Percentiles rank a stretch among this genome's conserved stretches.
Evolutionary conservation across 1,140 invertebrate species (phyloP).

Genomic region (Augochlora pura): DNA sequence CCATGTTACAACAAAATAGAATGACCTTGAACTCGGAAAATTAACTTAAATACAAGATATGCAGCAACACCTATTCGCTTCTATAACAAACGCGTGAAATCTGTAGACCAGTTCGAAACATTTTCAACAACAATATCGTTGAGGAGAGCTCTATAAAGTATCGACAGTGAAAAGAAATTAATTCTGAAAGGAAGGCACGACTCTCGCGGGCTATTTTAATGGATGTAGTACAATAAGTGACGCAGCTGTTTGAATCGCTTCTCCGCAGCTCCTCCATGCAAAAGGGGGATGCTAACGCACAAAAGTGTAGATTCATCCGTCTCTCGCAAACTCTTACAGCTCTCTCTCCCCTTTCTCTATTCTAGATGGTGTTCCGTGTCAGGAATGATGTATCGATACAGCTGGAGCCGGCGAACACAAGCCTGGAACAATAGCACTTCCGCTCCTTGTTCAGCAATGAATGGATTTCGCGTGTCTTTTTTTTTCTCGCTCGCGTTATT

Average conservation of each 20-base stretch:
- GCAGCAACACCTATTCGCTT: too few species aligned
- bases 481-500: neutral
- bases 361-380: conserved; percentile 13
- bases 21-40: too few species aligned
- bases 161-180: too few species aligned
- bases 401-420: neutral
- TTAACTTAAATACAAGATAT: too few species aligned
- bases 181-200: neutral
- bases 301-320: conserved; percentile 27
- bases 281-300: conserved; percentile 3
- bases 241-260: conserved; percentile 39
- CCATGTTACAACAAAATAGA: too few species aligned
- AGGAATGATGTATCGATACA: conserved; percentile 34
- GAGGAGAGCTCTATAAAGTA: too few species aligned
- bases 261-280: conserved; percentile 1
- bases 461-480: neutral
- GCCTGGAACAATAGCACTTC: neutral
- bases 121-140: too few species aligned
- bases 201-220: conserved; percentile 33
- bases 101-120: too few species aligned
- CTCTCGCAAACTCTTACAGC: conserved; percentile 1
- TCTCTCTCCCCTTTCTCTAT: neutral
- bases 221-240: conserved; percentile 31
- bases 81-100: too few species aligned
- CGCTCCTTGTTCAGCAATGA: neutral